phyloP scores from a whole-genome alignment of 2,113 vertebrate species.

The Chamaetylas fuelleborni region DNA sequence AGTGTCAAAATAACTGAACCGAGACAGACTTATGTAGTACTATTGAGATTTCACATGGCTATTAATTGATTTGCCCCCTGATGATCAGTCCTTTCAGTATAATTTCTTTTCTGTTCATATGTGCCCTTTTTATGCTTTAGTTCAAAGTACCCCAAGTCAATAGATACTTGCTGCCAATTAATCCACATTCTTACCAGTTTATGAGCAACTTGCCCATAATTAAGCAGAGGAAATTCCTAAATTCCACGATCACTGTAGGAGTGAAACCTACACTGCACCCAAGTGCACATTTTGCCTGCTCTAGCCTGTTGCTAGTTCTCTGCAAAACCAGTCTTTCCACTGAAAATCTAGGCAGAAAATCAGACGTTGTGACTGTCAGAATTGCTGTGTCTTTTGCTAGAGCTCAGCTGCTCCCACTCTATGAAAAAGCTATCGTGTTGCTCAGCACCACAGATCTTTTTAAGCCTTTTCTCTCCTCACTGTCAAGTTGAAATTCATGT shows the following conservation, averaged over 20 bases:
- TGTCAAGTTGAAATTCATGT: neutral
- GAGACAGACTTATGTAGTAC: neutral
- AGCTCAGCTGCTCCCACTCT: accelerated
- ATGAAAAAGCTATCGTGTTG: neutral
- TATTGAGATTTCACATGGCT: neutral
- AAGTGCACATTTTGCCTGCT: neutral
- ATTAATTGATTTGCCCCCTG: neutral
- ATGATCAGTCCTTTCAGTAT: neutral
- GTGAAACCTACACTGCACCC: neutral
- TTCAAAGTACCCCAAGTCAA: neutral
- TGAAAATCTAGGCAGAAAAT: neutral
- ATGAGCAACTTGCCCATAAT: neutral
- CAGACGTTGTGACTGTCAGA: neutral
- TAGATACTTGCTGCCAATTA: neutral
- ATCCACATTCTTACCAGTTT: neutral
- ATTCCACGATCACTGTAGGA: neutral
- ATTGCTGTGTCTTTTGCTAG: neutral
- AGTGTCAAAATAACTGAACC: neutral
- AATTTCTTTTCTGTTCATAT: neutral
- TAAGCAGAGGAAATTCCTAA: neutral
- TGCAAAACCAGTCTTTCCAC: neutral
- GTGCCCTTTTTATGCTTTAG: neutral
- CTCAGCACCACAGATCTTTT: neutral
- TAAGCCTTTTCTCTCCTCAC: neutral
- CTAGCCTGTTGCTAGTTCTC: neutral